Evolutionary conservation across 2,797 vertebrate species (phyloP).

Genomic region (Manis crassicaudata): DNA sequence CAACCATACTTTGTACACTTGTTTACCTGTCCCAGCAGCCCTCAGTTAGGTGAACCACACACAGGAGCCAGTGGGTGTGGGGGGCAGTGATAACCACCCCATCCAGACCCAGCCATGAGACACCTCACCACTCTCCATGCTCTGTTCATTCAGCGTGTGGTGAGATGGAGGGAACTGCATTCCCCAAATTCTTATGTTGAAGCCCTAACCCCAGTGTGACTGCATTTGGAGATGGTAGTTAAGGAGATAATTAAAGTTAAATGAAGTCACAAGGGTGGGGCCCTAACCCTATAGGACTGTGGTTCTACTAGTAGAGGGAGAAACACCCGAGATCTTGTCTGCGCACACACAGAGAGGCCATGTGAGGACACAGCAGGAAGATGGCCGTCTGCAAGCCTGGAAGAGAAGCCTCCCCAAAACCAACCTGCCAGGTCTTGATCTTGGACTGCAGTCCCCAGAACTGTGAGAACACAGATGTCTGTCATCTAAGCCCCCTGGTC

Average conservation of each 20-base stretch:
- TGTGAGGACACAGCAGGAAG: not conserved
- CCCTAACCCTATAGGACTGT: not conserved
- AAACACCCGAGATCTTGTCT: accelerated
- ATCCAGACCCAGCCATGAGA: not conserved
- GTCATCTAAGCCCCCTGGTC: not conserved
- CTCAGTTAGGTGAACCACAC: not conserved
- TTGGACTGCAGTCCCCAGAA: not conserved
- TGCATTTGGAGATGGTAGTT: not conserved
- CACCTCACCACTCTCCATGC: not conserved
- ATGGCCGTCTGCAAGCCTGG: not conserved
- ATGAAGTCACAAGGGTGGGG: not conserved
- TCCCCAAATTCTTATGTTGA: not conserved
- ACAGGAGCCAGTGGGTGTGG: no score
- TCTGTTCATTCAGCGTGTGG: not conserved
- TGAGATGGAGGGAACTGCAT: not conserved
- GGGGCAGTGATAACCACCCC: accelerated
- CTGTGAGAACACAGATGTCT: not conserved
- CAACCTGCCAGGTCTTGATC: not conserved
- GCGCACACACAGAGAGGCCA: not conserved
- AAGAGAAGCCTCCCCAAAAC: not conserved
- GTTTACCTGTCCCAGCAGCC: not conserved
- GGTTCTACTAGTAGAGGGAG: not conserved
- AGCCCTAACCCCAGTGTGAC: not conserved
- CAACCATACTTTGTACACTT: not conserved
- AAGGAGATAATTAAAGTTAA: not conserved